A percentile compares a stretch with the other conserved stretches of the same genome.
Conservation (phyloP, 2,113 vertebrate species). For the Gobius niger region DNA sequence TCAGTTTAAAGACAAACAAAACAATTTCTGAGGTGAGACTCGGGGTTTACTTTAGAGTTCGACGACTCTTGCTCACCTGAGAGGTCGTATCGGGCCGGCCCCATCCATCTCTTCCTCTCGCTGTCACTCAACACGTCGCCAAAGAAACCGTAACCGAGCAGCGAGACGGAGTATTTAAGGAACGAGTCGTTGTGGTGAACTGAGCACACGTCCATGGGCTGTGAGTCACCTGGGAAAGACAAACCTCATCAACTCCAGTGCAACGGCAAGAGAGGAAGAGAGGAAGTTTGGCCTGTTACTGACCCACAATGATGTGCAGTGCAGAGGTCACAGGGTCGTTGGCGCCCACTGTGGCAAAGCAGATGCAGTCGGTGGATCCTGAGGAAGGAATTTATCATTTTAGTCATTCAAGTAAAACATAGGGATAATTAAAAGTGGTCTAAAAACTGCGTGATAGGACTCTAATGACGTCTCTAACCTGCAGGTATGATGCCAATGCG, state of each 20-base stretch:
- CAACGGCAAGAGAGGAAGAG: not conserved
- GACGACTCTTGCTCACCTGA: conserved; percentile 76
- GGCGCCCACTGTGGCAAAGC: conserved; percentile 89
- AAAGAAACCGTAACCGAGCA: conserved; percentile 97
- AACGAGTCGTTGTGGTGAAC: conserved; percentile 83
- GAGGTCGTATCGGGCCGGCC: conserved; percentile 89
- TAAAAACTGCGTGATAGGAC: not conserved
- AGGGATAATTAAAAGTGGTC: not conserved
- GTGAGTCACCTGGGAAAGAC: conserved; percentile 84
- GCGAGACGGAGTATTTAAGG: conserved; percentile 87
- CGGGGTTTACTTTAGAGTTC: not conserved
- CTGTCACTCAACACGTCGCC: conserved; percentile 93
- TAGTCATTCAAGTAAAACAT: not conserved
- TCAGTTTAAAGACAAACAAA: no score
- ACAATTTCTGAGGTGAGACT: no score
- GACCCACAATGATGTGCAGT: conserved; percentile 92
- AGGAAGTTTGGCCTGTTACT: conserved; percentile 11
- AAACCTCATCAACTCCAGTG: not conserved
- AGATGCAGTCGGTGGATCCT: conserved; percentile 97
- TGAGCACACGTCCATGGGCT: conserved; percentile 90
- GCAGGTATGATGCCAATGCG: conserved; percentile 95
- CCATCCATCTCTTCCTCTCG: conserved; percentile 96
- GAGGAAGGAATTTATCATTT: conserved; percentile 8
- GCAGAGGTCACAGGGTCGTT: conserved; percentile 93
- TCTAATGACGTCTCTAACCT: conserved; percentile 71